These are phyloP conservation scores for Fragum whitleyi DNA, from an alignment of 2,888 invertebrate species.

Conservation along the genomic window DNA sequence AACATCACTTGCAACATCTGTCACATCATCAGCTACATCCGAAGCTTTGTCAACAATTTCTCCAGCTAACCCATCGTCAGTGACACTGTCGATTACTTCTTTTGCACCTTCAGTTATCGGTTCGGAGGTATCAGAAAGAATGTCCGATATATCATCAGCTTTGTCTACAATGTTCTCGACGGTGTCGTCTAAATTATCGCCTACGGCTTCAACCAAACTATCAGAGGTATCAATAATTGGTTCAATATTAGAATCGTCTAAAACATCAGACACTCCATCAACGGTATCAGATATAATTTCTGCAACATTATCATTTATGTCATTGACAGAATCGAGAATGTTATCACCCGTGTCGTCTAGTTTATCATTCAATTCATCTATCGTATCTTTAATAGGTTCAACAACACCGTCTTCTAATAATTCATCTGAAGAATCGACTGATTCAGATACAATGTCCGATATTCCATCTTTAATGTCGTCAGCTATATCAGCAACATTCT, in stretches of 20 bases:
- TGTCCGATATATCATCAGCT: not conserved
- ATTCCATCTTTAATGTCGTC: not conserved
- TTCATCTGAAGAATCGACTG: not conserved
- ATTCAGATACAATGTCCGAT: not conserved
- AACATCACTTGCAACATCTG: not conserved
- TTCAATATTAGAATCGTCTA: not conserved
- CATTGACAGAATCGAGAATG: not conserved
- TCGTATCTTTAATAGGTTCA: not conserved
- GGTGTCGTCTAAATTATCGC: not conserved
- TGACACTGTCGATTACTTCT: too few species aligned
- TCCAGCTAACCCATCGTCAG: too few species aligned
- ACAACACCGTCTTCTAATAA: not conserved
- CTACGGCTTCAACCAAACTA: not conserved
- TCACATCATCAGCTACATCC: not conserved
- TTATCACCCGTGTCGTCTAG: not conserved
- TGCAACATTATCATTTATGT: not conserved
- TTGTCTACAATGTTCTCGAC: not conserved
- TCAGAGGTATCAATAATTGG: not conserved
- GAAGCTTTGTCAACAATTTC: too few species aligned
- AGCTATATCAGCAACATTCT: not conserved
- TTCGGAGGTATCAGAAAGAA: not conserved
- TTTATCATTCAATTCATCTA: not conserved
- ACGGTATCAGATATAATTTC: not conserved
- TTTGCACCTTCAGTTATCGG: too few species aligned
- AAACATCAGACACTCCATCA: not conserved